Evolutionary conservation across 2,797 vertebrate species (phyloP), one percentile per base, ranked within the genome.

Genomic region (Anniella stebbinsi): DNA sequence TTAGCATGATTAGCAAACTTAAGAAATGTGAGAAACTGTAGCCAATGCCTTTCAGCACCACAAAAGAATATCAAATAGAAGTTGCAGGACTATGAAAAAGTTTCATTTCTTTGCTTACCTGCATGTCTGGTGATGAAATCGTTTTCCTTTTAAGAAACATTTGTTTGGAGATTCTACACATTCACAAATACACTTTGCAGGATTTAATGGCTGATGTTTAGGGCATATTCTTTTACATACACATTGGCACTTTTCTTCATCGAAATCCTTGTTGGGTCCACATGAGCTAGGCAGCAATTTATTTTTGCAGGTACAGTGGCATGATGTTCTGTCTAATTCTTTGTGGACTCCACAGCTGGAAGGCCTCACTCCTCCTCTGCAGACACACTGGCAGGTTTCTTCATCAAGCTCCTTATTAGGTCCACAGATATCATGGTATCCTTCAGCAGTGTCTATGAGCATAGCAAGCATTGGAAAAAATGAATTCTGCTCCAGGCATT

Each of bases 361-460:
- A 28, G 97, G 97, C 28, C 84, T 95, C 88, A 97, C 83, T 0
- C 95, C 96, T 0, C 94, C 98, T 92, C 87, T 98, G 96, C 99
- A 99, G 77, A 98, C 97, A 80, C 99, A 99, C 67, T 98, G 98
- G 84, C 99, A 99, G 7, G 98, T 99, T 91, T 99, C 98, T 92
- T 98, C 96, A 83, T 99, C 98, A 92, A 99, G 96, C 90, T 99
- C 98, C 94, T 98, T 99, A 94, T 98, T 97, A 0, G 98, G 97
- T 36, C 98, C 98, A 54, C 99, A 99, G 80, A 98, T 92, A 51
- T 98, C 98, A 73, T 97, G 96, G 92, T 96, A 96, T 91, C 95
- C 96, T 17, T 97, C 97, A 75, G 97, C 91, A 0, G 96, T 54
- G 12, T 98, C 98, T 99, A 91, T 66, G 92, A 93, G 91, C 90